These are phyloP conservation scores for Bergia puertoricense DNA, from an alignment of 92 coral and sea anemone genomes.

Conservation along the genomic window DNA sequence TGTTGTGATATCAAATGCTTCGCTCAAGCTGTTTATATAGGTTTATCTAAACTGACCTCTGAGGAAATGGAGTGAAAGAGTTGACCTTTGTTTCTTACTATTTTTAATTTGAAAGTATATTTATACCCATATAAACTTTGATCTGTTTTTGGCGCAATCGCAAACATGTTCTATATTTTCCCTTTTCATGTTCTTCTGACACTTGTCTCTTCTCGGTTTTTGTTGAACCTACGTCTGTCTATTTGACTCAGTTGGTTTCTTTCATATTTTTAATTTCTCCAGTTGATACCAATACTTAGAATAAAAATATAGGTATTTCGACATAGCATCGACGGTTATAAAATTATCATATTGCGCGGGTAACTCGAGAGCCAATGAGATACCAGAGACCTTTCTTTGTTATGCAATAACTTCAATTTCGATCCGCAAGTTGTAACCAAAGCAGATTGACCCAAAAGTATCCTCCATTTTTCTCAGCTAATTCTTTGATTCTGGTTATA, in stretches of 20 bases:
- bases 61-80: background rate
- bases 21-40: background rate
- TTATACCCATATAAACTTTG: background rate
- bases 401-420: background rate
- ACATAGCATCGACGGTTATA: background rate
- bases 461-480: background rate
- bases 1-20: background rate
- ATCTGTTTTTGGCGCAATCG: background rate
- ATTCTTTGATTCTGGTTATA: background rate
- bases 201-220: too few species aligned
- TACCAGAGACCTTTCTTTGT: background rate
- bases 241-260: background rate
- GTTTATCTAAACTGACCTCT: background rate
- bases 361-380: background rate
- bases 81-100: background rate
- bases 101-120: background rate
- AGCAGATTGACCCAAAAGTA: background rate
- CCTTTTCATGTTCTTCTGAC: background rate
- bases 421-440: background rate
- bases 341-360: background rate
- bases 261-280: background rate
- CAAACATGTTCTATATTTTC: background rate
- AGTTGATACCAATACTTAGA: background rate
- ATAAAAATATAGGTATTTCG: background rate
- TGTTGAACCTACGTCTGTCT: background rate